phyloP scores from a whole-genome alignment of 2,113 vertebrate species.

The Spheniscus mendiculus region DNA sequence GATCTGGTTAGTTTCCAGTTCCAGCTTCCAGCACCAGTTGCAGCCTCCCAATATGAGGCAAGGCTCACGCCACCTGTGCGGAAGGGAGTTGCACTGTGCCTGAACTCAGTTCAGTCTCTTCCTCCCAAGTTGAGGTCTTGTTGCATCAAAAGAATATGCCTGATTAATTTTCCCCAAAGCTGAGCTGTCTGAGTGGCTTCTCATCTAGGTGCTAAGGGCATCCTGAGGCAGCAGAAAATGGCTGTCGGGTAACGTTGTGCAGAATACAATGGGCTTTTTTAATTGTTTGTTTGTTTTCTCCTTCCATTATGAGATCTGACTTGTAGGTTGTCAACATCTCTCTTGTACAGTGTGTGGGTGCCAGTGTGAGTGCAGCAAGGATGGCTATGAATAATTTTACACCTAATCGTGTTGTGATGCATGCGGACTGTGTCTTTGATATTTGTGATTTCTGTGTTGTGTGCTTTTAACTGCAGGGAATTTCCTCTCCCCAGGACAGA shows the following conservation, averaged over 20 bases:
- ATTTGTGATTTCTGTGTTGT: not conserved
- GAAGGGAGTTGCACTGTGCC: not conserved
- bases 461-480: not conserved
- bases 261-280: not conserved
- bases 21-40: not conserved
- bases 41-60: not conserved
- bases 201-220: not conserved
- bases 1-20: not conserved
- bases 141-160: not conserved
- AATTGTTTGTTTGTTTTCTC: not conserved
- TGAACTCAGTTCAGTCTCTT: not conserved
- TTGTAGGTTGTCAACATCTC: not conserved
- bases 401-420: not conserved
- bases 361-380: not conserved
- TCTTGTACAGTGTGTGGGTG: not conserved
- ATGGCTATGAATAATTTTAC: not conserved
- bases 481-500: not conserved
- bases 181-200: not conserved
- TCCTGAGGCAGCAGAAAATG: not conserved
- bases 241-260: not conserved
- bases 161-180: not conserved
- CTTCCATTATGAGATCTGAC: not conserved
- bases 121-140: not conserved
- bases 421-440: not conserved
- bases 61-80: not conserved